Conservation (phyloP, 2,888 invertebrate species). For the Melanotus villosus region DNA sequence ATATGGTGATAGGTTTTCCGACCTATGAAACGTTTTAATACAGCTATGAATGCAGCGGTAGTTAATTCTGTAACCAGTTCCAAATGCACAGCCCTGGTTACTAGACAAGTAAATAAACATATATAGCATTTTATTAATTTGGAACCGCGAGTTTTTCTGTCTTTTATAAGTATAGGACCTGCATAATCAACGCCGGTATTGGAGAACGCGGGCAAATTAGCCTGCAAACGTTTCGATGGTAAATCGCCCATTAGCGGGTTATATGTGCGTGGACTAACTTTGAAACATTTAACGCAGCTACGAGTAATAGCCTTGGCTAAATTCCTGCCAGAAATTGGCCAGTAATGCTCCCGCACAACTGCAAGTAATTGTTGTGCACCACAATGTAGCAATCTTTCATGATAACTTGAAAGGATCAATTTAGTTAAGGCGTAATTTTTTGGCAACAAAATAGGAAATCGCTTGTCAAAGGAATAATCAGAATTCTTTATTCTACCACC, state of each 20-base stretch:
- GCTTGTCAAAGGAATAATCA: slow-evolving; percentile 29
- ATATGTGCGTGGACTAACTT: not conserved
- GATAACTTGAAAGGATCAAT: slow-evolving; percentile 36
- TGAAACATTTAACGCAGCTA: slow-evolving; percentile 35
- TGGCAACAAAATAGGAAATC: slow-evolving; percentile 47
- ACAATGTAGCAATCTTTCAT: slow-evolving; percentile 41
- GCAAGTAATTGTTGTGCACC: slow-evolving; percentile 19
- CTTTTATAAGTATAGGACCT: slow-evolving; percentile 36
- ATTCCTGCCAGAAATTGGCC: slow-evolving; percentile 26
- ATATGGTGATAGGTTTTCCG: no score
- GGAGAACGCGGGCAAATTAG: slow-evolving; percentile 18
- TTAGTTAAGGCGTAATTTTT: slow-evolving; percentile 35
- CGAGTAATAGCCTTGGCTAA: slow-evolving; percentile 8
- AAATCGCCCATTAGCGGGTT: slow-evolving; percentile 31
- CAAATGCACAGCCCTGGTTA: not conserved
- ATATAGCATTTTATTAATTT: not conserved
- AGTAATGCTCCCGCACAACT: slow-evolving; percentile 30
- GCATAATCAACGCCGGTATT: slow-evolving; percentile 49
- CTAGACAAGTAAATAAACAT: not conserved
- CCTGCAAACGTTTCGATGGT: slow-evolving; percentile 16
- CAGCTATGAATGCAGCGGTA: not conserved
- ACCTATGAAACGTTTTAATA: not conserved
- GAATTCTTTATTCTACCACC: slow-evolving; percentile 43
- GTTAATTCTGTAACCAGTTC: not conserved
- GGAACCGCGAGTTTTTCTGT: not conserved